Percentiles rank a stretch among this genome's conserved stretches.
Conservation (phyloP, 2,797 vertebrate genomes). For the Gymnoscopelus braueri region DNA sequence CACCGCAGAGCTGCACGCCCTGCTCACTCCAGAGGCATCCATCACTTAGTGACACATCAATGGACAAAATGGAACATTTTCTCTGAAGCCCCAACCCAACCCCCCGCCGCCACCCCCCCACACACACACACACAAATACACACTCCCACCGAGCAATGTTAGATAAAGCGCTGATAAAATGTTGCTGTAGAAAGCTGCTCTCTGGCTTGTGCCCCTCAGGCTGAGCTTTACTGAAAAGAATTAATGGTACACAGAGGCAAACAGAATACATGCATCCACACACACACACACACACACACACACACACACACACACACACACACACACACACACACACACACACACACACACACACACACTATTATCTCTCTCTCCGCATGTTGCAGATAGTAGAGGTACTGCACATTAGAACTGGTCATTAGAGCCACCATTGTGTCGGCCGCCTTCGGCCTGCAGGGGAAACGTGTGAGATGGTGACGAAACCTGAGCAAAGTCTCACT, state of each 20-base stretch:
- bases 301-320: no score
- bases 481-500: no score
- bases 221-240: conserved; percentile 1
- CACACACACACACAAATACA: no score
- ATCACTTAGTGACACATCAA: conserved; percentile 69
- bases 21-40: conserved; percentile 53
- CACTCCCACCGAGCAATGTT: conserved; percentile 47
- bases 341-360: neutral
- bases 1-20: conserved; percentile 25
- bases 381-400: no score
- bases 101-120: neutral
- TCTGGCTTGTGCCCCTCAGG: conserved; percentile 24
- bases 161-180: conserved; percentile 39
- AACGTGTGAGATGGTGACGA: no score
- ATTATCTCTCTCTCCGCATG: no score
- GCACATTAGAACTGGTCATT: no score
- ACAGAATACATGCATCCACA: conserved; percentile 2
- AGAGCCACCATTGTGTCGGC: no score
- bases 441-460: no score
- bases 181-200: conserved; percentile 31
- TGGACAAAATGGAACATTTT: conserved; percentile 66
- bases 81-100: conserved; percentile 51
- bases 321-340: no score
- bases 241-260: conserved; percentile 1
- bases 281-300: no score